These are phyloP conservation scores for Chelmon rostratus DNA, from an alignment of 2,797 vertebrate species.

Conservation along the genomic window DNA sequence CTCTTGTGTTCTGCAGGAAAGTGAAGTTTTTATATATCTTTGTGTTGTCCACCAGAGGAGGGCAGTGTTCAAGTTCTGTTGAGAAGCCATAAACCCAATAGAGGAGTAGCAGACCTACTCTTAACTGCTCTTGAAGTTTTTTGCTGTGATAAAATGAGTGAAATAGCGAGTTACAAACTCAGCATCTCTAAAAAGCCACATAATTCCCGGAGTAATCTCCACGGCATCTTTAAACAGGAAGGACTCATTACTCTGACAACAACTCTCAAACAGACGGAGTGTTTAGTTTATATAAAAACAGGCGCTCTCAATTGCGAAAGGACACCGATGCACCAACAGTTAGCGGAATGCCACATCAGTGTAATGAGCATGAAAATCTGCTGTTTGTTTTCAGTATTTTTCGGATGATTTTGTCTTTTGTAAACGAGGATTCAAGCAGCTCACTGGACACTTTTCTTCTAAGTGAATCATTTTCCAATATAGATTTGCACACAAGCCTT, in stretches of 20 bases:
- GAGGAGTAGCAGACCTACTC: background rate
- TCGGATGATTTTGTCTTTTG: background rate
- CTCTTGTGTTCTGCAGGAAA: constrained; percentile 12
- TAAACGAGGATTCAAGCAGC: background rate
- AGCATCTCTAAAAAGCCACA: constrained; percentile 54
- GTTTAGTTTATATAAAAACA: constrained; percentile 65
- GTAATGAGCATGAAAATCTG: constrained; percentile 2
- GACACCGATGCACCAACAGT: constrained; percentile 8
- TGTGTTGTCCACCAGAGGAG: constrained; percentile 67
- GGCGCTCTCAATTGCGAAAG: constrained; percentile 32
- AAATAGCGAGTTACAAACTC: constrained; percentile 31
- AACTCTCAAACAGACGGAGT: constrained; percentile 54
- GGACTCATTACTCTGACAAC: constrained; percentile 73
- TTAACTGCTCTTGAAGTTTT: background rate
- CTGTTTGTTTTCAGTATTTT: constrained; percentile 25
- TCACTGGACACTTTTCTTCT: background rate
- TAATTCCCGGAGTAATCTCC: constrained; percentile 61
- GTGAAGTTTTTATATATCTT: background rate
- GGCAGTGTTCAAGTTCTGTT: constrained; percentile 46
- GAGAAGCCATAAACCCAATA: background rate
- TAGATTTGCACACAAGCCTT: background rate
- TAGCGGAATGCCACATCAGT: constrained; percentile 1
- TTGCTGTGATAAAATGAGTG: constrained; percentile 29
- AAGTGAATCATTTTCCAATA: background rate
- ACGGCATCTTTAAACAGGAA: constrained; percentile 84